These are phyloP conservation scores for Tenrec ecaudatus DNA, from an alignment of 2,113 vertebrate genomes.

Conservation along the genomic window DNA sequence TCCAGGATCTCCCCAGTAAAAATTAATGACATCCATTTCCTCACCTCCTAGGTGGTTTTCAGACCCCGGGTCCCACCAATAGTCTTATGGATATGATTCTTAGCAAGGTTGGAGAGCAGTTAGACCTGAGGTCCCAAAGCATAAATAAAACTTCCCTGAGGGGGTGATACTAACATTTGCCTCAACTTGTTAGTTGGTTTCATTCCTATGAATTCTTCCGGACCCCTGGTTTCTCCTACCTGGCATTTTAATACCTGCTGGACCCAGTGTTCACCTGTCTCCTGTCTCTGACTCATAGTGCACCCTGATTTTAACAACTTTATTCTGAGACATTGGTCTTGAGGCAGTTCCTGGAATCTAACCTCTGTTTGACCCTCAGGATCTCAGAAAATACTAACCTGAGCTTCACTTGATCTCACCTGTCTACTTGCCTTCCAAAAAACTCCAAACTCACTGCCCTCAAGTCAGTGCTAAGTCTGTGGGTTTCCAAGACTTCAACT, in stretches of 20 bases:
- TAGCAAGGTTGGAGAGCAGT: not conserved
- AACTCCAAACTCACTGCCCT: too few relatives aligned
- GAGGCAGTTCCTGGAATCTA: not conserved
- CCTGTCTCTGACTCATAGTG: not conserved
- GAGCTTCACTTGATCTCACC: not conserved
- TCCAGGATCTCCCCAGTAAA: not conserved
- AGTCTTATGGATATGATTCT: not conserved
- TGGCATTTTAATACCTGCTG: not conserved
- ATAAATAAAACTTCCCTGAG: not conserved
- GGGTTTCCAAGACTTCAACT: too few relatives aligned
- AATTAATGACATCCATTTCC: not conserved
- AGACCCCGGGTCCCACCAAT: not conserved
- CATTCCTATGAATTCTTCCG: not conserved
- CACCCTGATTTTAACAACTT: not conserved
- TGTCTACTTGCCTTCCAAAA: not conserved
- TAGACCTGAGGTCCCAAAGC: not conserved
- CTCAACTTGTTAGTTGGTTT: not conserved
- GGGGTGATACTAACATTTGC: not conserved
- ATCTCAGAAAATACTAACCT: not conserved
- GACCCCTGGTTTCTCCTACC: not conserved
- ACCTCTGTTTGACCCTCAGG: not conserved
- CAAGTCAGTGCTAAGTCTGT: too few relatives aligned
- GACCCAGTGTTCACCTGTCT: not conserved
- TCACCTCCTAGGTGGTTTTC: not conserved
- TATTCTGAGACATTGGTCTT: slow-evolving; percentile 1